Percentiles rank a stretch among this genome's conserved stretches.
phyloP scores from a whole-genome alignment of 2,113 vertebrate species.

The zebrafish (Danio rerio) region DNA sequence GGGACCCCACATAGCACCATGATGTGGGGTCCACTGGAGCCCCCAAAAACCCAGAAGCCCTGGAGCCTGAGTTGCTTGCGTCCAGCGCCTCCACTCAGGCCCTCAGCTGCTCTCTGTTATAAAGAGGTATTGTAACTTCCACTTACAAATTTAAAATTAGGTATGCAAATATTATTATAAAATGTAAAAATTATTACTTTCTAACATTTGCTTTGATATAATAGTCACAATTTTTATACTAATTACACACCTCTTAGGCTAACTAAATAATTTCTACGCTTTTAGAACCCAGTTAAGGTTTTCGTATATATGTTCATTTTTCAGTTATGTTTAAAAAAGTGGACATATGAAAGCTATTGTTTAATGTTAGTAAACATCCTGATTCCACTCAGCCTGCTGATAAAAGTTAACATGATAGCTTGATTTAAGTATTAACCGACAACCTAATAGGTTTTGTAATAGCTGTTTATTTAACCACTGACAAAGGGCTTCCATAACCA shows the following conservation, averaged over 20 bases:
- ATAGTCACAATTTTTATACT: not conserved
- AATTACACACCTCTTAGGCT: too few relatives aligned
- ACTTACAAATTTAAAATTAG: too few relatives aligned
- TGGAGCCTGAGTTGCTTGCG: slow-evolving; percentile 98
- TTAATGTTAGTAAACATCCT: too few relatives aligned
- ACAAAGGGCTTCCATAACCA: too few relatives aligned
- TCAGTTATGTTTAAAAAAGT: too few relatives aligned
- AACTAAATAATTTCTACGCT: not conserved
- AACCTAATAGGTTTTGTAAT: too few relatives aligned
- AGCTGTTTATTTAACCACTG: too few relatives aligned
- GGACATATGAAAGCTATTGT: too few relatives aligned
- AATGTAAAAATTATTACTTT: not conserved
- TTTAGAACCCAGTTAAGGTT: not conserved
- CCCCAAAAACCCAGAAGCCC: slow-evolving; percentile 95
- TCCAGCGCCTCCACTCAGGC: slow-evolving; percentile 90
- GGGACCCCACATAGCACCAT: slow-evolving; percentile 90
- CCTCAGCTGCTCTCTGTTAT: slow-evolving; percentile 96
- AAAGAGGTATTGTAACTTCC: slow-evolving; percentile 84
- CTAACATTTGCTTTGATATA: not conserved
- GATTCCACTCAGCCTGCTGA: too few relatives aligned
- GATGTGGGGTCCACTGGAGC: slow-evolving; percentile 97
- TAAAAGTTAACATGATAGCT: too few relatives aligned
- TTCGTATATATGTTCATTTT: too few relatives aligned
- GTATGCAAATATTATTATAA: not conserved
- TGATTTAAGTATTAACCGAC: too few relatives aligned